These are phyloP conservation scores for Phoxinus phoxinus DNA, from an alignment of 2,113 vertebrate genomes.

Conservation along the genomic window DNA sequence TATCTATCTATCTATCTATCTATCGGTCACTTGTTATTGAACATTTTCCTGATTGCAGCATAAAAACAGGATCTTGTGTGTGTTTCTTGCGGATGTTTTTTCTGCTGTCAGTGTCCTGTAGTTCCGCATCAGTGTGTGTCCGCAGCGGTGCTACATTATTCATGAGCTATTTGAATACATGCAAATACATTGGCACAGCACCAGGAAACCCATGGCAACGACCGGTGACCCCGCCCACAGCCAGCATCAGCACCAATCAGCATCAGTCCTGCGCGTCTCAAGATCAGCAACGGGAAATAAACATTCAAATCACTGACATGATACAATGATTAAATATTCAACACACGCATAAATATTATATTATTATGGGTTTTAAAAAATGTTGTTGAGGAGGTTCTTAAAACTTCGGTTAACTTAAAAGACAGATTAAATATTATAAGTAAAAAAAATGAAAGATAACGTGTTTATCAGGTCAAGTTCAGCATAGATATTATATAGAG, in stretches of 20 bases:
- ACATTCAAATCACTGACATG: background rate
- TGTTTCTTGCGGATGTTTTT: too few species aligned
- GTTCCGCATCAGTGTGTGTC: constrained; percentile 36
- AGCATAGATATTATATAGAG: too few species aligned
- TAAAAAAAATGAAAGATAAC: background rate
- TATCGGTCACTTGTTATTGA: background rate
- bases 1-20: too few species aligned
- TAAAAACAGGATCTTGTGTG: background rate
- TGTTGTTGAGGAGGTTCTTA: background rate
- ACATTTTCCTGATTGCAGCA: background rate
- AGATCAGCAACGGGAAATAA: background rate
- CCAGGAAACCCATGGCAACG: constrained; percentile 81
- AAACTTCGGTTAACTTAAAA: background rate
- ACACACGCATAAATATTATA: background rate
- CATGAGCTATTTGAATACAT: constrained; percentile 76
- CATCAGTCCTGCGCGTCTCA: constrained; percentile 47
- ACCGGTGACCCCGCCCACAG: constrained; percentile 60
- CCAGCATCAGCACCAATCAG: constrained; percentile 34
- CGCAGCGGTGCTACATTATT: constrained; percentile 45
- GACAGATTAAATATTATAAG: background rate
- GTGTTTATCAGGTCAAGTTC: background rate
- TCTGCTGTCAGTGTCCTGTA: too few species aligned
- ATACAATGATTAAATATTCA: background rate
- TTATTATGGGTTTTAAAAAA: background rate
- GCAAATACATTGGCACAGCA: constrained; percentile 74